Conservation (phyloP, 2,797 vertebrate genomes). For the Anniella stebbinsi region DNA sequence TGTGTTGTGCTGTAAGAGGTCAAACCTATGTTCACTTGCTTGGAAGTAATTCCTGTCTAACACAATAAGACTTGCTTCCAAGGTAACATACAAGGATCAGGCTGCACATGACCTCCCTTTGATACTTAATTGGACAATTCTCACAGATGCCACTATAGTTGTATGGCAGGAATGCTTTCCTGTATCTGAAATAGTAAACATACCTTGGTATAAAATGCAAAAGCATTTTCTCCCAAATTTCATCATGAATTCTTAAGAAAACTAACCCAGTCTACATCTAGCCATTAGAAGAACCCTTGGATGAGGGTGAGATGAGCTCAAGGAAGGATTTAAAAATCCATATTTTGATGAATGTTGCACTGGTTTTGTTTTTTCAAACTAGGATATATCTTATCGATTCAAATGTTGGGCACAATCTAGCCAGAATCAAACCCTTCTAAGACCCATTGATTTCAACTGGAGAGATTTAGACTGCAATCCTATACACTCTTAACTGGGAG, state of each 20-base stretch:
- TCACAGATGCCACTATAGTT: not conserved
- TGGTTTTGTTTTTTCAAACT: not conserved
- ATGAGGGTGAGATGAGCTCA: not conserved
- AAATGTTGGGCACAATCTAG: not conserved
- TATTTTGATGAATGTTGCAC: not conserved
- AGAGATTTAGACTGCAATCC: not conserved
- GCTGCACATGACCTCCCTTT: not conserved
- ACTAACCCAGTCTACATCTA: not conserved
- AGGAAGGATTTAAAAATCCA: not conserved
- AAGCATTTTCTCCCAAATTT: slow-evolving; percentile 14
- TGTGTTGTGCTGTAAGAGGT: not conserved
- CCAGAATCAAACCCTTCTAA: not conserved
- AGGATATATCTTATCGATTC: not conserved
- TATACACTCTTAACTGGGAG: no score
- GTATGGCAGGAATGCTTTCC: not conserved
- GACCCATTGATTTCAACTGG: not conserved
- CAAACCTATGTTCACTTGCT: not conserved
- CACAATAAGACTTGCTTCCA: not conserved
- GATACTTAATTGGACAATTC: not conserved
- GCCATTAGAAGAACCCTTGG: not conserved
- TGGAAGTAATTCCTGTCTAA: no score
- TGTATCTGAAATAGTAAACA: slow-evolving; percentile 31
- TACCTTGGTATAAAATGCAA: slow-evolving; percentile 1
- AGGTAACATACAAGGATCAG: not conserved
- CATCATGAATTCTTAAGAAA: slow-evolving; percentile 7